Evolutionary conservation across 2,797 vertebrate species (phyloP).

Genomic region (Taeniopygia guttata): DNA sequence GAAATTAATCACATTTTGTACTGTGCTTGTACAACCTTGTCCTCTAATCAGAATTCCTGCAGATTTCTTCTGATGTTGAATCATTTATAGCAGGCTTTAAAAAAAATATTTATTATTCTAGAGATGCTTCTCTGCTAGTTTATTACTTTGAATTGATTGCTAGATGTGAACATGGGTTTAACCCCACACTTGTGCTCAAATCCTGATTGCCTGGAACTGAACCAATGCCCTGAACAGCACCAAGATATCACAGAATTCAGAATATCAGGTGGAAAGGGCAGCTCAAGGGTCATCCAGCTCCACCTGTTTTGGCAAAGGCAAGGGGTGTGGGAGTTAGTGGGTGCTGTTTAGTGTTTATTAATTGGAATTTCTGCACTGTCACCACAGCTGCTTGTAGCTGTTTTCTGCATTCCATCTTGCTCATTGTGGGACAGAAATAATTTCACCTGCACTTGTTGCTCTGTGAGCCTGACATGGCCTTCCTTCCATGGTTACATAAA

Average conservation of each 20-base stretch:
- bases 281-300: background rate
- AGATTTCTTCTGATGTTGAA: background rate
- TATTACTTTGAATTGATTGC: background rate
- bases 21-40: background rate
- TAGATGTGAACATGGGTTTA: background rate
- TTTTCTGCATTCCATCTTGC: background rate
- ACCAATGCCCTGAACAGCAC: background rate
- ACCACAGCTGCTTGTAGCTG: background rate
- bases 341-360: background rate
- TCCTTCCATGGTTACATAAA: background rate
- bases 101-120: background rate
- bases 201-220: background rate
- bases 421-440: background rate
- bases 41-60: background rate
- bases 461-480: background rate
- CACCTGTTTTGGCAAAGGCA: background rate
- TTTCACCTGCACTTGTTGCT: background rate
- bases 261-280: background rate
- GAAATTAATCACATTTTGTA: background rate
- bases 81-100: background rate
- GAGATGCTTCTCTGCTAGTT: background rate
- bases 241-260: background rate
- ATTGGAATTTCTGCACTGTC: background rate
- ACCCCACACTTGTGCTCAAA: background rate
- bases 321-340: rapidly evolving